phyloP scores from a whole-genome alignment of 2,797 vertebrate species.

The Xenopus petersii region DNA sequence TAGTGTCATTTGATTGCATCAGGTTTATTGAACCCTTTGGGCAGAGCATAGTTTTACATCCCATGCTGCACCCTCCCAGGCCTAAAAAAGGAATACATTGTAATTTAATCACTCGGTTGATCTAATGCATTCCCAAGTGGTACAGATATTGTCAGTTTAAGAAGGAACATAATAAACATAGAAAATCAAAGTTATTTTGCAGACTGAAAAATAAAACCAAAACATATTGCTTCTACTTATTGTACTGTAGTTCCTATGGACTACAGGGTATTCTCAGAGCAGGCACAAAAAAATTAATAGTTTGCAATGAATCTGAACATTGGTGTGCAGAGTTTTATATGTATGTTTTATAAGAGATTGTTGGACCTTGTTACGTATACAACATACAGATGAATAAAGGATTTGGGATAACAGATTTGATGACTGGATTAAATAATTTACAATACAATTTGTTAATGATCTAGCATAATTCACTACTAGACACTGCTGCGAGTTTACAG shows the following conservation, averaged over 20 bases:
- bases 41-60: slow-evolving; percentile 10
- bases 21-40: slow-evolving; percentile 4
- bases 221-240: too few relatives aligned
- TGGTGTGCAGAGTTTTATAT: too few relatives aligned
- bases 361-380: background rate
- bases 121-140: background rate
- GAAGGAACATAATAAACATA: background rate
- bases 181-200: background rate
- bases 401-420: too few relatives aligned
- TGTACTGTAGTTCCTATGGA: too few relatives aligned
- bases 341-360: too few relatives aligned
- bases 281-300: too few relatives aligned
- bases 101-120: background rate
- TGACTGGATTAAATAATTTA: too few relatives aligned
- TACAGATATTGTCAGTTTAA: background rate
- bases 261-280: too few relatives aligned
- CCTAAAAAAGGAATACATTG: background rate
- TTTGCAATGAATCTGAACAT: too few relatives aligned
- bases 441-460: background rate
- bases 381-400: too few relatives aligned
- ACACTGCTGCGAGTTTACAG: background rate
- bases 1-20: slow-evolving; percentile 35
- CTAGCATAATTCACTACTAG: background rate
- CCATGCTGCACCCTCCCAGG: background rate
- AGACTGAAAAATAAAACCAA: too few relatives aligned